These are phyloP conservation scores for Phaenicophaeus curvirostris DNA, from an alignment of 2,797 vertebrate genomes.

Conservation along the genomic window DNA sequence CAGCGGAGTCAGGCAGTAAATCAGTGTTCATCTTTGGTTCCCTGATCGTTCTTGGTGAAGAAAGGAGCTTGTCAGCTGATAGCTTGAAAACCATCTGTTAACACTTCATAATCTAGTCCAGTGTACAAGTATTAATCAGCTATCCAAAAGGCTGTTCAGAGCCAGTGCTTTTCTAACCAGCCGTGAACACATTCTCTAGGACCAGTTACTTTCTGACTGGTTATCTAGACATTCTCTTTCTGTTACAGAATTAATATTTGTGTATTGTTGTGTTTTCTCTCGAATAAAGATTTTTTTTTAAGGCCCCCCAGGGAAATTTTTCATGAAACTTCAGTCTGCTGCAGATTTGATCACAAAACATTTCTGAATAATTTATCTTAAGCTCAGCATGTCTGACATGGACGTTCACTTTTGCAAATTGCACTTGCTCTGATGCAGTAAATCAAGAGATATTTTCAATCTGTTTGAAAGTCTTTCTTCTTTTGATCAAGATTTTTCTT, in stretches of 20 bases:
- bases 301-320: not conserved
- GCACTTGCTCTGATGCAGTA: not conserved
- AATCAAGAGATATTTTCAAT: not conserved
- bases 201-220: not conserved
- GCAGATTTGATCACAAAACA: not conserved
- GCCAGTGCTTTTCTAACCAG: not conserved
- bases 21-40: not conserved
- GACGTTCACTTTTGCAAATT: not conserved
- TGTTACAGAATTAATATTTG: not conserved
- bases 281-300: not conserved
- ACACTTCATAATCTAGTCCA: not conserved
- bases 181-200: not conserved
- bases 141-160: not conserved
- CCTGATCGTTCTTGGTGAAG: not conserved
- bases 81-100: not conserved
- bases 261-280: not conserved
- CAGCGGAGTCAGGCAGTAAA: not conserved
- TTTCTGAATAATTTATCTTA: constrained; percentile 35
- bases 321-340: not conserved
- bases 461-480: not conserved
- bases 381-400: not conserved
- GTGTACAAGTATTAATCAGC: not conserved
- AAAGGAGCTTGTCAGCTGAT: not conserved
- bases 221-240: not conserved
- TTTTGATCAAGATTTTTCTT: not conserved